Percentiles rank a stretch among this genome's conserved stretches.
Conservation (phyloP, 2,888 invertebrate species). For the Eupithecia tripunctaria region DNA sequence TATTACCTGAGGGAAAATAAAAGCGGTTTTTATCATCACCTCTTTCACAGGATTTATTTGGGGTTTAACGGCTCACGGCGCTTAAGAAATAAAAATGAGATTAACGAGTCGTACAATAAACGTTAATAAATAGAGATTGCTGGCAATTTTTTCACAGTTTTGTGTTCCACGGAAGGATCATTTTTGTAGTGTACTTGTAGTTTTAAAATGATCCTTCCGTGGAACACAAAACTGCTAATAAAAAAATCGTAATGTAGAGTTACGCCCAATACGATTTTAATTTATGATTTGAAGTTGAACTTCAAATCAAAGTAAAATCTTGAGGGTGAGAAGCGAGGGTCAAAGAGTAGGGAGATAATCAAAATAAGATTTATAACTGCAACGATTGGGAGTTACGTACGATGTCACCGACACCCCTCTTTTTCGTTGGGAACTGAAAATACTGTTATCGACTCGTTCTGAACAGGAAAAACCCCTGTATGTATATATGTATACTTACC, state of each 20-base stretch:
- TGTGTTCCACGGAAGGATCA: neutral
- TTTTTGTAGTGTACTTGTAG: too few species aligned
- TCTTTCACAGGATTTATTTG: neutral
- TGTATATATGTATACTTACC: too few species aligned
- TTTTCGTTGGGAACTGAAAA: neutral
- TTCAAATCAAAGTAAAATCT: too few species aligned
- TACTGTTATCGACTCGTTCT: too few species aligned
- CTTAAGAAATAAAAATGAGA: neutral
- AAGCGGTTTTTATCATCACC: slow-evolving; percentile 9
- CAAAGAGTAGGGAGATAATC: neutral
- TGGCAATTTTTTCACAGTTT: neutral
- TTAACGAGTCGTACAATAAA: neutral
- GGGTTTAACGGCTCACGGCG: slow-evolving; percentile 4
- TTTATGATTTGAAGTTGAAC: too few species aligned
- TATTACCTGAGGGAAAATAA: slow-evolving; percentile 89
- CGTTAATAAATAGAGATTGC: neutral
- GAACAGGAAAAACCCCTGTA: neutral
- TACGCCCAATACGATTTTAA: too few species aligned
- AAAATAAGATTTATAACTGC: neutral
- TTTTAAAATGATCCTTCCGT: too few species aligned
- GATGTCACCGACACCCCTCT: neutral
- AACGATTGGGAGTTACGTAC: neutral
- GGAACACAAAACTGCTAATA: neutral
- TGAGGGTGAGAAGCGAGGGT: too few species aligned
- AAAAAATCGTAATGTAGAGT: too few species aligned